These are phyloP conservation scores for Xiphias gladius DNA, from an alignment of 2,113 vertebrate genomes.

Conservation along the genomic window DNA sequence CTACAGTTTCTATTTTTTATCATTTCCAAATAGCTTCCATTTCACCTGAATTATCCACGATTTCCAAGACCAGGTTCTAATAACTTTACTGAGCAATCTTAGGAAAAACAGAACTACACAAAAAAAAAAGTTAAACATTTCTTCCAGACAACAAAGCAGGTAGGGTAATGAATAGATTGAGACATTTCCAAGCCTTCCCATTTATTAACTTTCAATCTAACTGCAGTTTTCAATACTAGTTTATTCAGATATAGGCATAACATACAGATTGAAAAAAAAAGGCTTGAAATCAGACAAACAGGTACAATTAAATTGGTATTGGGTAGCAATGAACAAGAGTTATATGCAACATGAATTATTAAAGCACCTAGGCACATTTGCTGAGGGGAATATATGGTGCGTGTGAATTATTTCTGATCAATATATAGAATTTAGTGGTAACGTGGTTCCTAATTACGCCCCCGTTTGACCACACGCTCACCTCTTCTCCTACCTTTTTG, in stretches of 20 bases:
- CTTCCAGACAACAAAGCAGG: background rate
- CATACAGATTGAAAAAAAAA: background rate
- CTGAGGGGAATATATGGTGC: constrained; percentile 65
- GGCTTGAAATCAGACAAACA: constrained; percentile 31
- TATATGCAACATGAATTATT: constrained; percentile 68
- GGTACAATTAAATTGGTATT: constrained; percentile 31
- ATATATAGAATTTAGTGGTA: constrained; percentile 74
- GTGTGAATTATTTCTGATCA: constrained; percentile 73
- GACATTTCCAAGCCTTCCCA: constrained; percentile 11
- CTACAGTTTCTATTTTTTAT: background rate
- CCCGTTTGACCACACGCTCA: constrained; percentile 72
- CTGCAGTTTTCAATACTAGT: constrained; percentile 1
- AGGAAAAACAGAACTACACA: background rate
- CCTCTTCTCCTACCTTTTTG: constrained; percentile 66
- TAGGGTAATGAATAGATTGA: background rate
- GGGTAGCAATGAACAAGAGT: constrained; percentile 26
- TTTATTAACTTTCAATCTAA: constrained; percentile 29
- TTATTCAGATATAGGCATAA: background rate
- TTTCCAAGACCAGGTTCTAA: background rate
- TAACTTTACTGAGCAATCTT: background rate
- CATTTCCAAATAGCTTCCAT: background rate
- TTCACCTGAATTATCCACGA: constrained; percentile 12
- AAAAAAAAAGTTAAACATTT: constrained; percentile 1
- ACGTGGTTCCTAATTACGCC: constrained; percentile 75
- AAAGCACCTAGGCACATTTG: constrained; percentile 54